Percentiles rank a stretch among this genome's conserved stretches.
Evolutionary conservation across 2,888 invertebrate species (phyloP).

Genomic region (Eutolmus rufibarbis): DNA sequence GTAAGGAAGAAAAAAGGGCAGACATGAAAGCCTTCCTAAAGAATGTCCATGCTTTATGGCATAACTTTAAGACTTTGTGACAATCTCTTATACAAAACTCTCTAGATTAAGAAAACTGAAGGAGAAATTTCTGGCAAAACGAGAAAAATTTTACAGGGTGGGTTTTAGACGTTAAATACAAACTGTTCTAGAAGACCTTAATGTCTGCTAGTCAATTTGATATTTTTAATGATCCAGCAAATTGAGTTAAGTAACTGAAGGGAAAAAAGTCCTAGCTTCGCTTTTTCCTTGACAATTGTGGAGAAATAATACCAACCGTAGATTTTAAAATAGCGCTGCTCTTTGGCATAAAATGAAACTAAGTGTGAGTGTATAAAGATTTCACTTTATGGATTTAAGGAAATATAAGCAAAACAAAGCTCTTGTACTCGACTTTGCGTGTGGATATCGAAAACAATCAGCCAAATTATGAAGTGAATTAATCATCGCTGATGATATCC

Average conservation of each 20-base stretch:
- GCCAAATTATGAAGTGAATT: neutral
- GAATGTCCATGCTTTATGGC: conserved; percentile 33
- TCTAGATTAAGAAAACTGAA: neutral
- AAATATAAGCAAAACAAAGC: neutral
- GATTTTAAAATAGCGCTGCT: neutral
- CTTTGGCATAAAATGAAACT: neutral
- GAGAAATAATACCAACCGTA: neutral
- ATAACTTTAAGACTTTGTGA: conserved; percentile 34
- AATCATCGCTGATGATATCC: neutral
- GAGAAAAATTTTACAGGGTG: neutral
- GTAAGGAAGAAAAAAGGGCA: neutral
- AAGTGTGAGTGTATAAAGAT: too few species aligned
- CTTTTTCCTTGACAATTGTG: neutral
- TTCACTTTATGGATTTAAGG: too few species aligned
- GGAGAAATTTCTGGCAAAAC: neutral
- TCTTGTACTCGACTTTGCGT: neutral
- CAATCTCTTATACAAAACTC: conserved; percentile 18
- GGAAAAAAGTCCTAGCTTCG: neutral
- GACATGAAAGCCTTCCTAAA: conserved; percentile 15
- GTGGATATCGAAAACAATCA: neutral
- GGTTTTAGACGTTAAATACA: neutral
- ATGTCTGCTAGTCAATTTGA: conserved; percentile 17
- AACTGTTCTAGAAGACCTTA: neutral
- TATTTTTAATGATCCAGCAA: conserved; percentile 24
- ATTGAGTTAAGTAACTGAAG: conserved; percentile 17